phyloP scores from a whole-genome alignment of 1,140 invertebrate genomes.

The Drosophila kohkoa region DNA sequence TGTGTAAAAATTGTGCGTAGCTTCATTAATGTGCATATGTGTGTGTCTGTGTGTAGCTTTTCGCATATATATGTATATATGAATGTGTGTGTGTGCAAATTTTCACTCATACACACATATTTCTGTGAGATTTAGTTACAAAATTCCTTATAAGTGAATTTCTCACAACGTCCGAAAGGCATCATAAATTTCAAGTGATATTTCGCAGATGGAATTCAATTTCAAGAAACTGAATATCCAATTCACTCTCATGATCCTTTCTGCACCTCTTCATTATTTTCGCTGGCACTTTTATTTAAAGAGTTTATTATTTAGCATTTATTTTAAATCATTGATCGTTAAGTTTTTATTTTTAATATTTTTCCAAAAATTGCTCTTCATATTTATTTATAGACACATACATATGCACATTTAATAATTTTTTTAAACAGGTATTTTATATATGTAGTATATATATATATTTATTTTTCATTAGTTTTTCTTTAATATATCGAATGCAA shows the following conservation, averaged over 20 bases:
- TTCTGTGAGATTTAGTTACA: slow-evolving; percentile 81
- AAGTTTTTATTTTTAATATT: slow-evolving; percentile 21
- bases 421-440: slow-evolving; percentile 9
- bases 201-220: slow-evolving; percentile 5
- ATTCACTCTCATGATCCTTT: slow-evolving; percentile 4
- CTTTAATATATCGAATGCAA: slow-evolving; percentile 37
- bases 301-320: slow-evolving; percentile 12
- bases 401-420: slow-evolving; percentile 57
- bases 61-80: slow-evolving; percentile 32
- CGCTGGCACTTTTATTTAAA: slow-evolving; percentile 27
- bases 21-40: slow-evolving; percentile 40
- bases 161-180: slow-evolving; percentile 49
- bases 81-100: slow-evolving; percentile 62
- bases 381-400: slow-evolving; percentile 63
- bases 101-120: slow-evolving; percentile 47
- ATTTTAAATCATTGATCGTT: slow-evolving; percentile 28
- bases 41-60: slow-evolving; percentile 63
- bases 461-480: slow-evolving; percentile 19
- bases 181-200: slow-evolving; percentile 47
- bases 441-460: slow-evolving; percentile 16
- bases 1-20: slow-evolving; percentile 71
- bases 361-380: slow-evolving; percentile 13
- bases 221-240: neutral
- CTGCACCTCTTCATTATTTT: neutral
- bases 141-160: slow-evolving; percentile 84